These are phyloP conservation scores for Thryonomys swinderianus DNA, from an alignment of 2,113 vertebrate genomes.

Conservation along the genomic window DNA sequence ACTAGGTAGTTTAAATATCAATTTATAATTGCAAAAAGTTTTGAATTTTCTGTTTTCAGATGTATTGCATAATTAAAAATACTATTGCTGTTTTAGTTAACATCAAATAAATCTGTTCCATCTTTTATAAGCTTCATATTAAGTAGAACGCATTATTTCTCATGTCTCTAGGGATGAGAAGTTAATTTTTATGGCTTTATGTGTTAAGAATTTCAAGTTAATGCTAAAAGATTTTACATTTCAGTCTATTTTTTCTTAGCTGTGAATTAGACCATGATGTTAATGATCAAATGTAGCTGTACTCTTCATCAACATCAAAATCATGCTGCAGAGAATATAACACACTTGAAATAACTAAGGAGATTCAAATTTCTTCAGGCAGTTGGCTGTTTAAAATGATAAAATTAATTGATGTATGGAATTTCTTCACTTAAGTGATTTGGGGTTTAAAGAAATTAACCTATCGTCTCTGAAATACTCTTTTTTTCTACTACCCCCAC, in stretches of 20 bases:
- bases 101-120: conserved; percentile 1
- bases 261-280: conserved; percentile 20
- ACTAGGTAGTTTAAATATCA: not conserved
- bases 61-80: conserved; percentile 29
- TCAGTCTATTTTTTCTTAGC: not conserved
- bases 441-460: conserved; percentile 36
- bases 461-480: not conserved
- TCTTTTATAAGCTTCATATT: conserved; percentile 29
- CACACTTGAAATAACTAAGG: conserved; percentile 38
- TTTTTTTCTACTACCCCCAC: not conserved
- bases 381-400: not conserved
- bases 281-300: conserved; percentile 35
- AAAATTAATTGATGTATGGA: conserved; percentile 5
- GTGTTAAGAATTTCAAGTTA: conserved; percentile 12
- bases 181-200: conserved; percentile 25
- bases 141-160: conserved; percentile 30
- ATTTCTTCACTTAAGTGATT: conserved; percentile 25
- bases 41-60: not conserved
- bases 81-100: conserved; percentile 24
- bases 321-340: conserved; percentile 24
- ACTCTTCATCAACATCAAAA: conserved; percentile 28
- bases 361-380: conserved; percentile 31
- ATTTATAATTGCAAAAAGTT: conserved; percentile 36
- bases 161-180: not conserved
- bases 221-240: conserved; percentile 44